A percentile compares a stretch with the other conserved stretches of the same genome.
Evolutionary conservation across 2,797 vertebrate species (phyloP).

Genomic region (Mareca penelope): DNA sequence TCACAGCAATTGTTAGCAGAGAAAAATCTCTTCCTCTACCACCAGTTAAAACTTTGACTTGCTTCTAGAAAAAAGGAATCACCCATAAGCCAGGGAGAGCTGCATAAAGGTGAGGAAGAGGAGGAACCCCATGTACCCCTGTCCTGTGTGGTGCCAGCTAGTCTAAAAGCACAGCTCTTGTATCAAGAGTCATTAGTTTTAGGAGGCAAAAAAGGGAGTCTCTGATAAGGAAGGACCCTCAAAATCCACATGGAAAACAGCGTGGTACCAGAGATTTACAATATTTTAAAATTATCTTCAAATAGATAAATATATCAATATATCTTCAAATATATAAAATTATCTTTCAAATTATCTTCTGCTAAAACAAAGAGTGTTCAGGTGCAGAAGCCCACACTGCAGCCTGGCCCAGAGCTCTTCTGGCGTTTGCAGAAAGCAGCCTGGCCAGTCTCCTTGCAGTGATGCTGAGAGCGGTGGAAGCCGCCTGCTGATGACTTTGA

Average conservation of each 20-base stretch:
- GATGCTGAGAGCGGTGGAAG: not conserved
- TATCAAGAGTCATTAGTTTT: not conserved
- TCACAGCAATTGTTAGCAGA: not conserved
- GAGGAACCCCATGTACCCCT: not conserved
- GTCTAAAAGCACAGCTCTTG: not conserved
- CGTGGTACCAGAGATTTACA: not conserved
- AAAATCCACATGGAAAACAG: not conserved
- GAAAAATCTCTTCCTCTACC: not conserved
- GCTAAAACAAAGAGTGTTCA: not conserved
- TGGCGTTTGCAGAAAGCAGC: rapidly evolving
- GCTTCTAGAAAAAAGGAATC: not conserved
- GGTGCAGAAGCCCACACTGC: not conserved
- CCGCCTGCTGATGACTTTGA: not conserved
- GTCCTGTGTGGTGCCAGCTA: rapidly evolving
- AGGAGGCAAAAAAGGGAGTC: not conserved
- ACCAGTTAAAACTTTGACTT: not conserved
- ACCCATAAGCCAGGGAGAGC: not conserved
- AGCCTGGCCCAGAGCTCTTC: not conserved
- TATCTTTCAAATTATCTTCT: no score
- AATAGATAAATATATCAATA: no score
- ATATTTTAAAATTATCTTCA: not conserved
- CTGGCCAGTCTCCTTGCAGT: rapidly evolving
- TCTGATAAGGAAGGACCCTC: not conserved
- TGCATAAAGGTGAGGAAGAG: not conserved
- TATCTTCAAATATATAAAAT: no score